Percentiles rank a stretch among this genome's conserved stretches.
Evolutionary conservation across 2,888 invertebrate species (phyloP).

Genomic region (Willowsia nigromaculata): DNA sequence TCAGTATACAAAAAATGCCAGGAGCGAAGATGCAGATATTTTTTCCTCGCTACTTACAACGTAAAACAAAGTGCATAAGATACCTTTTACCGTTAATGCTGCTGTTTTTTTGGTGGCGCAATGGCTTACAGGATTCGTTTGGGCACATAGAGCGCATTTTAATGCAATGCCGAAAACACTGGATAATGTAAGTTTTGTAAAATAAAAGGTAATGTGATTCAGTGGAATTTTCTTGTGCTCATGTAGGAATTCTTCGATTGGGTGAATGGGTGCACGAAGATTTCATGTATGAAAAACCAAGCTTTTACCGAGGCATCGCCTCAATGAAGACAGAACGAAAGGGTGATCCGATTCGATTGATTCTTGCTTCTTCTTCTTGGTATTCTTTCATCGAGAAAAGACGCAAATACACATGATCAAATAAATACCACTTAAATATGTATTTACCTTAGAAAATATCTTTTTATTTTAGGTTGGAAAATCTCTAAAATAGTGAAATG

Average conservation of each 20-base stretch:
- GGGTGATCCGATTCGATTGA: slow-evolving; percentile 61
- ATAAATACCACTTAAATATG: slow-evolving; percentile 75
- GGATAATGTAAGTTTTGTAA: slow-evolving; percentile 14
- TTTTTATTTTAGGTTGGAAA: slow-evolving; percentile 36
- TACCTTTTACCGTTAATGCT: neutral
- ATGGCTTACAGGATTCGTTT: neutral
- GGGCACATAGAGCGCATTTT: neutral
- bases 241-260: neutral
- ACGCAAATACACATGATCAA: slow-evolving; percentile 56
- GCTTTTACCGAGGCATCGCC: slow-evolving; percentile 28
- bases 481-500: neutral
- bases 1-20: neutral
- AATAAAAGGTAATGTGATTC: neutral
- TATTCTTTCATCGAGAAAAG: neutral
- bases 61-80: neutral
- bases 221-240: too few species aligned
- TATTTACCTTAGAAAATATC: slow-evolving; percentile 75
- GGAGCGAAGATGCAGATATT: slow-evolving; percentile 10
- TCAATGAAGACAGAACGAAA: neutral
- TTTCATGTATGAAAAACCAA: slow-evolving; percentile 45
- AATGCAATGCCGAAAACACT: neutral
- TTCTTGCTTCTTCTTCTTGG: slow-evolving; percentile 22
- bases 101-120: neutral
- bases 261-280: slow-evolving; percentile 38
- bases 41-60: slow-evolving; percentile 25